These are phyloP conservation scores for Platycercus adscitus DNA, from an alignment of 2,113 vertebrate genomes.

Conservation along the genomic window DNA sequence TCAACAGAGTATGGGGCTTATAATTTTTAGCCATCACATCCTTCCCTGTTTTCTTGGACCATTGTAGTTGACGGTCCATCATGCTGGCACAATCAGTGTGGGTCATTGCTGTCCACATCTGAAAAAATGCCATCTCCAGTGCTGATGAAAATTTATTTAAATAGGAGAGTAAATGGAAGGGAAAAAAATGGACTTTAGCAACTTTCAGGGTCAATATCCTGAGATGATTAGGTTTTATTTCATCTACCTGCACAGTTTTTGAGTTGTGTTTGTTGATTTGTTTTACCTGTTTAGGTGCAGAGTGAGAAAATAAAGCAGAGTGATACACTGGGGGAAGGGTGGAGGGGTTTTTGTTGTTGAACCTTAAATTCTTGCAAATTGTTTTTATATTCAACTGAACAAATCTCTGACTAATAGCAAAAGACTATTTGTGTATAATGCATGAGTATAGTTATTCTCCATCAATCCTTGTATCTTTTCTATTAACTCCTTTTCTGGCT, in stretches of 20 bases:
- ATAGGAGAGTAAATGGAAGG: background rate
- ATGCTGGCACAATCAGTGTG: background rate
- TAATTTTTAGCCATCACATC: background rate
- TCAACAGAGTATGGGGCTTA: background rate
- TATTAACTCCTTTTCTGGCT: background rate
- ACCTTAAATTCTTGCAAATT: background rate
- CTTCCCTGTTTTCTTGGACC: background rate
- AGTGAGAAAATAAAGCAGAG: background rate
- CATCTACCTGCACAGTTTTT: background rate
- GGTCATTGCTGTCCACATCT: no score
- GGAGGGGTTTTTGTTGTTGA: background rate
- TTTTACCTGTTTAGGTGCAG: background rate
- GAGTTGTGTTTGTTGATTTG: background rate
- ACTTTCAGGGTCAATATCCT: background rate
- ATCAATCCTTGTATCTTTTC: background rate
- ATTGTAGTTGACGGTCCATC: fast-evolving
- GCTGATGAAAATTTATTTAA: background rate
- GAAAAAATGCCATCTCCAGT: background rate
- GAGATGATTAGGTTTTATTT: background rate
- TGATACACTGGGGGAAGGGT: background rate
- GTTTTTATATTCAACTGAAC: background rate
- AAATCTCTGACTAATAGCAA: background rate
- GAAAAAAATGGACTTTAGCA: background rate
- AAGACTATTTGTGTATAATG: background rate
- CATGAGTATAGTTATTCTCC: background rate